A percentile compares a stretch with the other conserved stretches of the same genome.
Conservation (phyloP, 2,888 invertebrate species). For the Physocephala rufipes region DNA sequence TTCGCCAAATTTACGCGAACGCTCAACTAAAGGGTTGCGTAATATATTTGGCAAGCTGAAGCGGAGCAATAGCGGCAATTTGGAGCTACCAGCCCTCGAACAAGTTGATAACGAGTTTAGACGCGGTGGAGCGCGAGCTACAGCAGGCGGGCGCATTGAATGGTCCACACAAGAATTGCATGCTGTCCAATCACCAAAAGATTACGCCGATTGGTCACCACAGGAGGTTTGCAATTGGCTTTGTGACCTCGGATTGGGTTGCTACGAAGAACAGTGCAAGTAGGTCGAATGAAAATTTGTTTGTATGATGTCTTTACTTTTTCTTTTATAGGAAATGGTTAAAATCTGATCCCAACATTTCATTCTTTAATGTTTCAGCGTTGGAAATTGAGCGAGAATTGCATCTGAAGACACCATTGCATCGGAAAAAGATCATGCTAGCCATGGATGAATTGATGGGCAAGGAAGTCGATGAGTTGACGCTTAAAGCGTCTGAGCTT, state of each 20-base stretch:
- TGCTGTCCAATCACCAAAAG: slow-evolving; percentile 66
- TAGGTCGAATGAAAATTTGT: slow-evolving; percentile 35
- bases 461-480: slow-evolving; percentile 66
- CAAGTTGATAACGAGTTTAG: slow-evolving; percentile 71
- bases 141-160: slow-evolving; percentile 77
- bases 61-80: slow-evolving; percentile 75
- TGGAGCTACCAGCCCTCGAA: slow-evolving; percentile 70
- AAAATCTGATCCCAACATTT: slow-evolving; percentile 76
- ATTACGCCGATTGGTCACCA: slow-evolving; percentile 82
- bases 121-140: slow-evolving; percentile 76
- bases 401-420: slow-evolving; percentile 83
- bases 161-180: slow-evolving; percentile 65
- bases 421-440: slow-evolving; percentile 90
- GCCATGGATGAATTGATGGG: slow-evolving; percentile 73
- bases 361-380: slow-evolving; percentile 78
- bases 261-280: slow-evolving; percentile 76
- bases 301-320: neutral
- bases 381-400: slow-evolving; percentile 90
- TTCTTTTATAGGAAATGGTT: slow-evolving; percentile 76
- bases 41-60: slow-evolving; percentile 75
- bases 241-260: slow-evolving; percentile 72
- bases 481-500: slow-evolving; percentile 70
- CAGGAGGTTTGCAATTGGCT: slow-evolving; percentile 86
- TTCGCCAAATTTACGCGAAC: slow-evolving; percentile 62
- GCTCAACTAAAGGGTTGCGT: slow-evolving; percentile 70